Evolutionary conservation across 2,113 vertebrate species (phyloP), one percentile per base, ranked within the genome.

Genomic region (Festucalex cinctus): DNA sequence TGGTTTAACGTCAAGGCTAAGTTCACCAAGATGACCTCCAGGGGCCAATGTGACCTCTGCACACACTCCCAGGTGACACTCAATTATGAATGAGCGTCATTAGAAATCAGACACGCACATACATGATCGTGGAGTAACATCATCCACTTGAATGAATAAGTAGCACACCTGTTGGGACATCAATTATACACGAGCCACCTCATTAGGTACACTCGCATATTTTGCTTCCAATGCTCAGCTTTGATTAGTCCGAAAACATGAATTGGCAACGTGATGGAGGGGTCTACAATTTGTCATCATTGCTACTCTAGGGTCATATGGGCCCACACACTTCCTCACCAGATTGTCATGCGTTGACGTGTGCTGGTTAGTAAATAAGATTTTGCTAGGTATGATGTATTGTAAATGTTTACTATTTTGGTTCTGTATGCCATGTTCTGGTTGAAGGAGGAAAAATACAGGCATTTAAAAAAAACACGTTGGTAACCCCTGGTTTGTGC

Each of bases 31-130:
- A 57, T 57, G 54, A 6, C 28, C 26, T 19, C 54, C 24, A 6
- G 48, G 48, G 28, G 24, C 26, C 26, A 13, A 6, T 24, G 14
- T 57, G 26, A 57, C 54, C 54, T 28, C 54, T 9, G 6, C 26
- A 14, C 66, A 77, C 77, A 77, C 69, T 35, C 67, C 28, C 28
- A 32, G 28, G 28, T 32, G 28, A 74, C 26, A 60, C 86, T 93
- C 86, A 90, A 92, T 91, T 91, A 88, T 89, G 69, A 46, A 85
- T 85, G 83, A 83, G 59, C 54, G 73, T 92, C 75, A 83, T 92
- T 90, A 91, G 90, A 93, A 94, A 93, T 85, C 69, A 78, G 79
- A 91, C 87, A 81, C 85, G 77, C 72, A 67, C 77, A 72, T 48
- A 0, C 1, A 16, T 67, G 37, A 82, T 86, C 84, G 84, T 83